phyloP scores from a whole-genome alignment of 2,888 invertebrate species.

The Tenthredo distinguenda region DNA sequence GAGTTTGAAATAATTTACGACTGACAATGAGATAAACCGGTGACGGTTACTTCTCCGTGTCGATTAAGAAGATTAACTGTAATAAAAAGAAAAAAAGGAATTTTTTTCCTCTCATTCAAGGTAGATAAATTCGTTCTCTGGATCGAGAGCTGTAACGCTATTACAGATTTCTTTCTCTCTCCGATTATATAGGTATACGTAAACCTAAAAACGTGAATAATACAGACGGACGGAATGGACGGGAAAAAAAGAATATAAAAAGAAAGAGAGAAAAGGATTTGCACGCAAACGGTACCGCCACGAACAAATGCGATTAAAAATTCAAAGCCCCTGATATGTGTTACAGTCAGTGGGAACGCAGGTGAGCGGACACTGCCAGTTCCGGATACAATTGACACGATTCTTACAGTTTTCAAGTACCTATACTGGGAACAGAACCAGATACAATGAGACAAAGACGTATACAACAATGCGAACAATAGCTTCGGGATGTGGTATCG shows the following conservation, averaged over 20 bases:
- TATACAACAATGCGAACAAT: constrained; percentile 20
- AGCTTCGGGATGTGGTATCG: neutral
- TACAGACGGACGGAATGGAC: neutral
- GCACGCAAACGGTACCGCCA: neutral
- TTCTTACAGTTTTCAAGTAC: constrained; percentile 15
- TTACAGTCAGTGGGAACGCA: neutral
- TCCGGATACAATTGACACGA: constrained; percentile 40
- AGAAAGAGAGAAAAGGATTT: neutral
- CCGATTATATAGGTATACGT: neutral
- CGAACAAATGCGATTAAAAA: constrained; percentile 36
- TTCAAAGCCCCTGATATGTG: neutral
- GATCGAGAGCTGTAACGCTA: neutral
- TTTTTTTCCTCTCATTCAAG: neutral
- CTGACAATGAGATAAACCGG: neutral
- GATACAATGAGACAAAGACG: constrained; percentile 6
- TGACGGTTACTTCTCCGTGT: neutral
- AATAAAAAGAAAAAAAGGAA: neutral
- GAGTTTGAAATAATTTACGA: neutral
- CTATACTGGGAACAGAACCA: neutral
- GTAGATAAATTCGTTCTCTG: neutral
- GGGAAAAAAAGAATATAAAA: neutral
- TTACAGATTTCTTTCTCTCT: neutral
- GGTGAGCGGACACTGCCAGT: constrained; percentile 19
- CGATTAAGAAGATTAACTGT: constrained; percentile 2
- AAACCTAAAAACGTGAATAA: neutral